phyloP scores from a whole-genome alignment of 2,113 vertebrate genomes.

The Scopus umbretta region DNA sequence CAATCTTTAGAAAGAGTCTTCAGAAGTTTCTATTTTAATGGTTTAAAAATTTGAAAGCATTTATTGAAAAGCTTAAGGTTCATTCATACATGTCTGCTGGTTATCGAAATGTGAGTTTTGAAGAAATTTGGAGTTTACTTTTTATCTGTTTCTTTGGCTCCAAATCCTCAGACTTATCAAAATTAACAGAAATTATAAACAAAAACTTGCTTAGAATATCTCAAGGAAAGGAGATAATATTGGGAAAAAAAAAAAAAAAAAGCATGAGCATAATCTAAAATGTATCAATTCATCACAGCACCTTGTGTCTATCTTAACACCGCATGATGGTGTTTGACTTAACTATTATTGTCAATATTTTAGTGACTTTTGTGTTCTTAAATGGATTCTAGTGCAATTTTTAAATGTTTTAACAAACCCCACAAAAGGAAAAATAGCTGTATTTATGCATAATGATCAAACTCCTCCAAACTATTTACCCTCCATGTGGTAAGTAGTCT shows the following conservation, averaged over 20 bases:
- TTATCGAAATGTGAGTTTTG: background rate
- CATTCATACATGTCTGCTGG: background rate
- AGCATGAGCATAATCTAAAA: background rate
- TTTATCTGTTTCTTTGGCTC: background rate
- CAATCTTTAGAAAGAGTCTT: background rate
- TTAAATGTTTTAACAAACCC: background rate
- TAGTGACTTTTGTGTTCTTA: background rate
- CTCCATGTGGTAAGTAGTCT: background rate
- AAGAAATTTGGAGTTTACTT: background rate
- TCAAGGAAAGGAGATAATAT: background rate
- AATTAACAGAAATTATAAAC: background rate
- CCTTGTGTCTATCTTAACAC: background rate
- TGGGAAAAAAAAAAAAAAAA: background rate
- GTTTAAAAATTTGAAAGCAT: background rate
- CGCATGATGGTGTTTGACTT: background rate
- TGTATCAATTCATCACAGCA: background rate
- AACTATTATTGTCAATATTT: background rate
- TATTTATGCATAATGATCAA: background rate
- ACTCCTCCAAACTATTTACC: background rate
- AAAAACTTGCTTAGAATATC: background rate
- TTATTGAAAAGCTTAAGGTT: background rate
- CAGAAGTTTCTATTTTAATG: background rate
- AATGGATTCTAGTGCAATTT: background rate
- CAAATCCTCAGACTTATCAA: background rate
- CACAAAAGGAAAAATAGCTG: background rate